These are phyloP conservation scores for Semaprochilodus insignis DNA, from an alignment of 2,797 vertebrate genomes.

Conservation along the genomic window DNA sequence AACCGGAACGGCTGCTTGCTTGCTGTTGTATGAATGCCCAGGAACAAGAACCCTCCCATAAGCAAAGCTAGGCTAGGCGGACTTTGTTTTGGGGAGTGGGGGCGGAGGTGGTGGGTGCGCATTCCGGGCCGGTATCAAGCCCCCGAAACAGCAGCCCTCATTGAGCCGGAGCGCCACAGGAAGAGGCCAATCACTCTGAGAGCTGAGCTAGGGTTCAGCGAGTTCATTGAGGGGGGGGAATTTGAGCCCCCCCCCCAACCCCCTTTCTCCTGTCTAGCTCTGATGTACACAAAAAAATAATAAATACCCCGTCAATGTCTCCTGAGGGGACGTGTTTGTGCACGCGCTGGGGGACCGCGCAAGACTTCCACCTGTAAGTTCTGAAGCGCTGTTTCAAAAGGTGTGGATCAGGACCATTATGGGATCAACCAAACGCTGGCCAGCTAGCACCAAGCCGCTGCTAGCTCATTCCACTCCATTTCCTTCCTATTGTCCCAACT, in stretches of 20 bases:
- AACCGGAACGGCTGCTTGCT: neutral
- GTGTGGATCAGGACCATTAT: neutral
- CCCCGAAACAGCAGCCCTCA: slow-evolving; percentile 50
- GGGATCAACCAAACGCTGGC: neutral
- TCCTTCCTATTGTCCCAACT: neutral
- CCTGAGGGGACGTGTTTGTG: neutral
- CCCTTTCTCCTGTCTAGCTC: slow-evolving; percentile 10
- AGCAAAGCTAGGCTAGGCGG: neutral
- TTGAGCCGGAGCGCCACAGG: slow-evolving; percentile 51
- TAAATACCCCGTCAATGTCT: slow-evolving; percentile 7
- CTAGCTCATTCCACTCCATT: neutral
- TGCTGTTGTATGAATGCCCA: neutral
- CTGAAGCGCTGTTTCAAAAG: neutral
- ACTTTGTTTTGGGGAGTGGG: slow-evolving; percentile 16
- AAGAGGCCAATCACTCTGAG: slow-evolving; percentile 55
- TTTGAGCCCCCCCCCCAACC: slow-evolving; percentile 30
- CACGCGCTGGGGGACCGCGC: neutral
- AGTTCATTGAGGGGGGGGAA: slow-evolving; percentile 53
- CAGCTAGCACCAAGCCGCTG: too few relatives aligned
- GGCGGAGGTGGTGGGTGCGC: neutral
- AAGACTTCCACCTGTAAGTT: slow-evolving; percentile 19
- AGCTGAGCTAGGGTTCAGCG: slow-evolving; percentile 46
- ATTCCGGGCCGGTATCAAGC: slow-evolving; percentile 6
- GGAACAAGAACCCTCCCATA: neutral
- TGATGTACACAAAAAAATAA: slow-evolving; percentile 32